Evolutionary conservation across 2,113 vertebrate genomes (phyloP), one percentile per base, ranked within the genome.

Genomic region (Leucopsar rothschildi): DNA sequence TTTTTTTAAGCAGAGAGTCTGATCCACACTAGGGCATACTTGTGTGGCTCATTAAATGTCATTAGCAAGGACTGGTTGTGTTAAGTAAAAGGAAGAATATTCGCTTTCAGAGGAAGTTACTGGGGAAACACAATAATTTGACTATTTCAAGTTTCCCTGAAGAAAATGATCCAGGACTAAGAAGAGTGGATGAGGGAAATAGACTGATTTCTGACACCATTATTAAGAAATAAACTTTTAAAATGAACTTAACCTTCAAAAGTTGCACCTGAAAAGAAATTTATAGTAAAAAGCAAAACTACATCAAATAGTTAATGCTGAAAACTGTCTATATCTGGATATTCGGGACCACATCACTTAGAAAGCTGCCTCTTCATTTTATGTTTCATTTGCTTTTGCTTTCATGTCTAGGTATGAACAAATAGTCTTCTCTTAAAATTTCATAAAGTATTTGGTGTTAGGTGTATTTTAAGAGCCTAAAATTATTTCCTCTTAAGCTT

Each of bases 401-500:
- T 95, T 60, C 92, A 45, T 76, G 84, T 76, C 59, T 92, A 96
- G 64, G 88, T 91, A 93, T 89, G 86, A 88, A 60, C 55, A 95
- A 85, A 92, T 63, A 93, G 84, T 86, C 76, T 93, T 91, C 50
- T 88, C 92, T 78, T 86, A 92, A 91, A 95, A 24, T 96, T 94
- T 88, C 35, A 75, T 81, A 16, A 94, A 69, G 12, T 86, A 72
- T 90, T 96, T 95, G 22, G 59, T 89, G 95, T 89, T 94, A 89
- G 52, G 45, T 81, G 3, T 92, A 90, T 70, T 82, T 94, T 93
- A 96, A 57, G 70, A 86, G 92, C 28, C 35, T 61, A 82, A 96
- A 83, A 96, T 86, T 95, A 69, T 94, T 93, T 92, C 53, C 39
- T 92, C 23, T n/a, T 73, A 91, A 91, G 91, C 88, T 96, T 95